A percentile compares a stretch with the other conserved stretches of the same genome.
Conservation (phyloP, 2,888 invertebrate species). For the Dasypolia templi region DNA sequence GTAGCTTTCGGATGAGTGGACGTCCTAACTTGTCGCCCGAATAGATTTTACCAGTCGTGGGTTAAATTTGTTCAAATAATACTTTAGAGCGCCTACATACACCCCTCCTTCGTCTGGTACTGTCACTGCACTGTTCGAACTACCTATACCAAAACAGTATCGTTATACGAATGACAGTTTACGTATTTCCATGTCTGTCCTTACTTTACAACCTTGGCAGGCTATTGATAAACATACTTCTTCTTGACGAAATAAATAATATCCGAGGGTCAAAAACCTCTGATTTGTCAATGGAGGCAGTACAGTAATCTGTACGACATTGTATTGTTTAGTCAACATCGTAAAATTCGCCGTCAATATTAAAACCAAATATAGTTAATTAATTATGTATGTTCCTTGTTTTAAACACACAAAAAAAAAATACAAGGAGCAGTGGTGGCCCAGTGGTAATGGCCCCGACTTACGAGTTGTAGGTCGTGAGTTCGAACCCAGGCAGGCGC, state of each 20-base stretch:
- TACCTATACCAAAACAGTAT: slow-evolving; percentile 1
- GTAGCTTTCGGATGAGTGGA: background rate
- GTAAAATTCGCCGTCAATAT: background rate
- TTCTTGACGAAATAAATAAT: background rate
- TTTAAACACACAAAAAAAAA: no score
- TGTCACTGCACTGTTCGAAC: background rate
- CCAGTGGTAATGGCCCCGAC: no score
- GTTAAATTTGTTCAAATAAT: background rate
- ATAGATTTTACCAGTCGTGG: no score
- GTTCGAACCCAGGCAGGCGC: no score
- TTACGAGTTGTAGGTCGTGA: no score
- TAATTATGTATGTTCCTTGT: slow-evolving; percentile 7
- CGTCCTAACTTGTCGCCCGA: background rate
- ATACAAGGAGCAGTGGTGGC: no score
- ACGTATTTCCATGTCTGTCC: background rate
- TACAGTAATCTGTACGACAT: slow-evolving; percentile 15
- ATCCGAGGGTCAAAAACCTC: background rate
- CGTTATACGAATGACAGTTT: background rate
- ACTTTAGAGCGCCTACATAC: background rate
- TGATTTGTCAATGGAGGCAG: background rate
- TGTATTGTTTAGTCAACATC: slow-evolving; percentile 6
- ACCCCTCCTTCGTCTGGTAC: background rate
- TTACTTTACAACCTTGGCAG: background rate
- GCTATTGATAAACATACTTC: background rate
- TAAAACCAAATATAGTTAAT: slow-evolving; percentile 4